Evolutionary conservation across 2,888 invertebrate genomes (phyloP).

Genomic region (Agrochola lychnidis): DNA sequence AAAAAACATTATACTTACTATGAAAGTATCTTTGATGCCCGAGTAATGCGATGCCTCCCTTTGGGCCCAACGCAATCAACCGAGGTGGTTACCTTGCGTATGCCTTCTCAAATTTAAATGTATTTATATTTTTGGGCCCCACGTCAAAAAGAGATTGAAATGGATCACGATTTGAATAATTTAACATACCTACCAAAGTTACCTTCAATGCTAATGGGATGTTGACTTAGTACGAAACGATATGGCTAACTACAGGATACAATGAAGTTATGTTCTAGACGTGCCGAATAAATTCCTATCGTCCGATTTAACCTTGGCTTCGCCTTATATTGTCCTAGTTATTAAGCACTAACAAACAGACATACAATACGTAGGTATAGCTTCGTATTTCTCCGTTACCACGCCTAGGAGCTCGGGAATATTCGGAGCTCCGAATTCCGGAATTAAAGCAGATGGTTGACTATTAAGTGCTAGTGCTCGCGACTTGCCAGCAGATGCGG

Average conservation of each 20-base stretch:
- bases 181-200: constrained; percentile 52
- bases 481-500: constrained; percentile 34
- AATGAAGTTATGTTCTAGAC: constrained; percentile 29
- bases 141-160: constrained; percentile 65
- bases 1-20: constrained; percentile 34
- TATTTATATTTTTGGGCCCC: constrained; percentile 64
- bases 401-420: constrained; percentile 23
- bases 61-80: constrained; percentile 50
- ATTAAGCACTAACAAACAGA: constrained; percentile 26
- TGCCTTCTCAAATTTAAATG: constrained; percentile 65
- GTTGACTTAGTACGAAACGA: constrained; percentile 42
- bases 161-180: constrained; percentile 62
- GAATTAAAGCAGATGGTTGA: constrained; percentile 44
- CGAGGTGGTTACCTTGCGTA: constrained; percentile 55
- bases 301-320: constrained; percentile 41
- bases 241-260: constrained; percentile 14
- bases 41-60: constrained; percentile 56
- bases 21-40: constrained; percentile 51
- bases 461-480: constrained; percentile 24
- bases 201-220: constrained; percentile 46
- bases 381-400: constrained; percentile 16
- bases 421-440: constrained; percentile 33
- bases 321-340: constrained; percentile 43
- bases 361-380: constrained; percentile 4
- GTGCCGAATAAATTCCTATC: constrained; percentile 33